Base-by-base conservation (phyloP, 2,797 vertebrate genomes). In the Acomys russatus region DNA sequence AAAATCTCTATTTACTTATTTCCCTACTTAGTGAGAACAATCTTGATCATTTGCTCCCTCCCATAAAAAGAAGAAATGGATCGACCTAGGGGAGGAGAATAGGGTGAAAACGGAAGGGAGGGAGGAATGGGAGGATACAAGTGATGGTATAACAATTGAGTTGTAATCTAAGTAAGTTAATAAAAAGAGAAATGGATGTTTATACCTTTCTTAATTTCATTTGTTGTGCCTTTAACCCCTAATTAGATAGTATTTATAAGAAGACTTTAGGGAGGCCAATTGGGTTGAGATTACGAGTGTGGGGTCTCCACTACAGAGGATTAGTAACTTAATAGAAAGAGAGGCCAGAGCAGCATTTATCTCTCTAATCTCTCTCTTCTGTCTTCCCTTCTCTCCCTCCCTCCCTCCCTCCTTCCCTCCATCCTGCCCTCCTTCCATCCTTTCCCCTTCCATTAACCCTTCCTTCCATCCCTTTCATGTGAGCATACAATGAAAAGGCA, bases 21-120 rank as follows among this genome's bases (percentile, higher is more conserved):
- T 92, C 10, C 74, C 25, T 88, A 78, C 84, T 97, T 92, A 54
- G 22, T 95, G 88, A 92, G 70, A 78, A 94, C 78, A 92, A 92
- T 95, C 17, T n/a, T 87, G 86, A 91, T 89, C n/a, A 70, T 95
- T 95, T 94, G 23, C 14, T 88, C 20, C 78, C 96, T 82, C 49
- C 90, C 63, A 18, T 88, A 38, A 90, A 92, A 63, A 89, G 90
- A 95, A 93, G 22, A 68, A 79, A 38, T 74, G 33, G 49, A 68
- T 86, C 12, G n/a, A n/a, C n/a, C n/a, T n/a, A n/a, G n/a, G 44
- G 44, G 44, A 44, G 44, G 44, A 44, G 44, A 44, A 44, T 44
- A 44, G 44, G 44, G 44, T 44, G 44, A 44, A 44, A 44, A 4
- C 44, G 4, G 44, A 44, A 44, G 44, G 44, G 44, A 44, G 44